These are phyloP conservation scores for Cossypha caffra DNA, from an alignment of 2,797 vertebrate species.

Conservation along the genomic window DNA sequence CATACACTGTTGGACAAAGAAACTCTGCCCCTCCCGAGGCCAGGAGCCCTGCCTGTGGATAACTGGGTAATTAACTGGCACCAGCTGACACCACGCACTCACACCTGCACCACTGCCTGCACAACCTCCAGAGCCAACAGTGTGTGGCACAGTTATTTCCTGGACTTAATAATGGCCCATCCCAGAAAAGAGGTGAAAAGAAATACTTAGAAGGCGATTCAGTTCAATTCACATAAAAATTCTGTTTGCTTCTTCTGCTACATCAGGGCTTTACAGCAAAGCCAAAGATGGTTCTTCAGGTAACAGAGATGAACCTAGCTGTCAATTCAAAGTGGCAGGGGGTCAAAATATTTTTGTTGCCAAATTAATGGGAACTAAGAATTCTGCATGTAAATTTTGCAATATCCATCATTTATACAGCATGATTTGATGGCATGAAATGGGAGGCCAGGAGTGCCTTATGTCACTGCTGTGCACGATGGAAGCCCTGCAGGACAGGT, in stretches of 20 bases:
- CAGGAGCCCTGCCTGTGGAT: fast-evolving
- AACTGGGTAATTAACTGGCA: background rate
- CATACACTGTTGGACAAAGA: fast-evolving
- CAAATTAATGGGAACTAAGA: background rate
- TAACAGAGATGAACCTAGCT: background rate
- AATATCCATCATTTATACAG: background rate
- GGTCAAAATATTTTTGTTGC: background rate
- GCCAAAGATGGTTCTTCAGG: background rate
- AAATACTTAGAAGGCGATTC: constrained; percentile 52
- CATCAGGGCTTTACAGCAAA: constrained; percentile 52
- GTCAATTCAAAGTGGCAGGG: background rate
- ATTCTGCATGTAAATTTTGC: background rate
- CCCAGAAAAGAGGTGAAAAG: constrained; percentile 47
- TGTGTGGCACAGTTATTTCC: background rate
- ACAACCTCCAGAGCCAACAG: background rate
- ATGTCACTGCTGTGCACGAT: too few species aligned
- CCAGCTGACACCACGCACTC: background rate
- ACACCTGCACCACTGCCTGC: background rate
- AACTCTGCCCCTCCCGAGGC: fast-evolving
- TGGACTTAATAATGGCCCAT: background rate
- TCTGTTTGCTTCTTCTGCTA: constrained; percentile 50
- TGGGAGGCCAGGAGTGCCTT: background rate
- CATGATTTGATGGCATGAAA: background rate
- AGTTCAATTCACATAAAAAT: constrained; percentile 62
- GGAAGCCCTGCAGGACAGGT: fast-evolving